Evolutionary conservation across 2,113 vertebrate genomes (phyloP), one percentile per base, ranked within the genome.

Genomic region (Sprattus sprattus): DNA sequence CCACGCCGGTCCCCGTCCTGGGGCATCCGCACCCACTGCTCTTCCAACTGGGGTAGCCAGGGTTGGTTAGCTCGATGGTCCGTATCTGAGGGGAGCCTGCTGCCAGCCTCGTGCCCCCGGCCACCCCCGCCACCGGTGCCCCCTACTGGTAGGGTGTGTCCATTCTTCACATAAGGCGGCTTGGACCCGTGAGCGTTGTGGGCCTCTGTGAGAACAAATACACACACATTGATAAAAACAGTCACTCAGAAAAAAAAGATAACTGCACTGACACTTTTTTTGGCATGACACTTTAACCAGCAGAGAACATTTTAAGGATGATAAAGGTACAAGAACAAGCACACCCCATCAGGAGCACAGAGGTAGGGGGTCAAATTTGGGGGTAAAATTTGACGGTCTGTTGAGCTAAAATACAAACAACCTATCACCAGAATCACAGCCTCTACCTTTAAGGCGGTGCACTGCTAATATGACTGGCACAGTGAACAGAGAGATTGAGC

Each of bases 101-200:
- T 92, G 85, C 93, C 1, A 93, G 93, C 81, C 90, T 94, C 90
- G 87, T 92, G 86, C 85, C 83, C 89, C 81, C 85, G 52, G 45
- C 87, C 89, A 20, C 91, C 86, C 10, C 90, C 90, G 13, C 91
- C 89, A 0, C 86, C 87, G 18, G 92, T 90, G 0, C 84, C 15
- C 10, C 89, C 92, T 22, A 95, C 86, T 18, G 97, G 97, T 39
- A 95, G 88, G 0, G 97, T 98, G 86, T 99, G 98, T 86, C 98
- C 98, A n/a, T 99, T 99, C 92, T 98, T 99, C 90, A 99, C 92
- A 0, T 94, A 91, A 2, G 92, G 85, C 0, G 94, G 94, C 92
- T 94, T 96, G 85, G 92, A 80, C 89, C 94, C 96, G 47, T 95
- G 96, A 8, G 92, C n/a, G 6, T 97, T 96, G 49, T 95, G 96